Percentiles rank a stretch among this genome's conserved stretches.
Conservation (phyloP, 2,888 invertebrate genomes). For the Eupithecia dodoneata region DNA sequence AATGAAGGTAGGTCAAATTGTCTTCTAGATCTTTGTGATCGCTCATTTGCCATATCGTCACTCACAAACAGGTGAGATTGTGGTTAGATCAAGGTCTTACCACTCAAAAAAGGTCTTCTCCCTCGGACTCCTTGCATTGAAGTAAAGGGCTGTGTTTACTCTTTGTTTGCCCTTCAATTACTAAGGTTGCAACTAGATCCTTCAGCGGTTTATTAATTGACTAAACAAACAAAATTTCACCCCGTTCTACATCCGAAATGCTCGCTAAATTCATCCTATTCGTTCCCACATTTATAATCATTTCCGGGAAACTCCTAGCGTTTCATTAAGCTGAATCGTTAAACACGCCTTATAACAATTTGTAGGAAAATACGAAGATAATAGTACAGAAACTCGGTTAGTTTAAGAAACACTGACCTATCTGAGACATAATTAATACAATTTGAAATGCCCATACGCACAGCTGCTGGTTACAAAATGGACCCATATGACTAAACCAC, state of each 20-base stretch:
- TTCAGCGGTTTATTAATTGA: background rate
- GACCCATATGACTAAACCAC: slow-evolving; percentile 43
- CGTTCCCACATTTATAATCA: background rate
- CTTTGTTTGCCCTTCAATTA: background rate
- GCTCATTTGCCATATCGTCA: too few relatives aligned
- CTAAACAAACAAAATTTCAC: background rate
- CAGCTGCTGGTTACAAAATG: slow-evolving; percentile 47
- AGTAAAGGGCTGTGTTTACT: background rate
- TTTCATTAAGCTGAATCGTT: background rate
- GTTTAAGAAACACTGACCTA: slow-evolving; percentile 22
- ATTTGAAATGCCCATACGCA: slow-evolving; percentile 36
- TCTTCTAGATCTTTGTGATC: too few relatives aligned
- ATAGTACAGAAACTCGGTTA: slow-evolving; percentile 1
- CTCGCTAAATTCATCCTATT: background rate
- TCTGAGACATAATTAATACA: slow-evolving; percentile 23
- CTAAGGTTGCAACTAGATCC: background rate
- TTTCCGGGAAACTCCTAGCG: background rate
- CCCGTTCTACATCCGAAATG: background rate
- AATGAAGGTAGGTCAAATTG: background rate
- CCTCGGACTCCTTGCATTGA: background rate
- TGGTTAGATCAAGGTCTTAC: too few relatives aligned
- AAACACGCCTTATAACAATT: background rate
- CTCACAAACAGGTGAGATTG: too few relatives aligned
- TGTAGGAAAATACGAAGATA: background rate
- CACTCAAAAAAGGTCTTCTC: too few relatives aligned